phyloP scores from a whole-genome alignment of 2,888 invertebrate genomes.

The Brenthis hecate region DNA sequence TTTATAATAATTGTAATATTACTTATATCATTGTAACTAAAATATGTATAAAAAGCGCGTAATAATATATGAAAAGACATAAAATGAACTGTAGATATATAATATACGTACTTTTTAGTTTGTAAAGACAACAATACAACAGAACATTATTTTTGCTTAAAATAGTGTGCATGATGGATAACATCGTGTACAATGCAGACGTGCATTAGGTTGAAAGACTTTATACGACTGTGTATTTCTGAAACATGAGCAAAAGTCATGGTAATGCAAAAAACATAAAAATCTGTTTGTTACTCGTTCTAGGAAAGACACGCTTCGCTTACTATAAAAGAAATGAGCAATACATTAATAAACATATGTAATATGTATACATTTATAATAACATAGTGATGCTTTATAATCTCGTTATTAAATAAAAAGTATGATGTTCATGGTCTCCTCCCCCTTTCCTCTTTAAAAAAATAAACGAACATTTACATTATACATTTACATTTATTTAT shows the following conservation, averaged over 20 bases:
- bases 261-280: constrained; percentile 6
- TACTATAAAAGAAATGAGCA: too few relatives aligned
- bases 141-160: constrained; percentile 6
- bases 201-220: constrained; percentile 23
- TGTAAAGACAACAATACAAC: constrained; percentile 9
- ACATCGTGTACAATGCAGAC: constrained; percentile 15
- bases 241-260: constrained; percentile 4
- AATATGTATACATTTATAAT: too few relatives aligned
- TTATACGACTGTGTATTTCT: constrained; percentile 15
- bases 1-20: background rate
- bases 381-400: too few relatives aligned
- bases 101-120: background rate
- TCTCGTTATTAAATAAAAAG: background rate
- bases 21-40: background rate
- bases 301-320: too few relatives aligned
- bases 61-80: background rate
- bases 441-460: too few relatives aligned
- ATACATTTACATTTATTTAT: too few relatives aligned
- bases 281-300: too few relatives aligned
- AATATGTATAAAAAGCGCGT: background rate
- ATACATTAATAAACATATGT: too few relatives aligned
- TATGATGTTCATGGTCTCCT: constrained; percentile 20
- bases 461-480: too few relatives aligned
- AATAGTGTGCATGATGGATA: constrained; percentile 18
- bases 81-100: background rate